A percentile compares a stretch with the other conserved stretches of the same genome.
phyloP scores from a whole-genome alignment of 1,140 invertebrate species.

The Lepidurus arcticus region DNA sequence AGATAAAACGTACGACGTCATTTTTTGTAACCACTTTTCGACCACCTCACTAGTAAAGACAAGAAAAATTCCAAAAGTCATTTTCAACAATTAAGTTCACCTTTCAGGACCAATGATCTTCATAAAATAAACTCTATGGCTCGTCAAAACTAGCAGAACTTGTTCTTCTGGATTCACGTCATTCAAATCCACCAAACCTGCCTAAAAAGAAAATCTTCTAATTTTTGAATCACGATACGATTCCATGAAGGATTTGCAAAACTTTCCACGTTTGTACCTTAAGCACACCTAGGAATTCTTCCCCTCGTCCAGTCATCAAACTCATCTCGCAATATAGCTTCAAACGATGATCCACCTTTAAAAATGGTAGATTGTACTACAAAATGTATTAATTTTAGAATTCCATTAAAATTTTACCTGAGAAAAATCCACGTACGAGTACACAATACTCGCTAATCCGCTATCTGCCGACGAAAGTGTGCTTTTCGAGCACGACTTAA shows the following conservation, averaged over 20 bases:
- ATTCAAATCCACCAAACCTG: conserved; percentile 20
- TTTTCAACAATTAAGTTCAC: not conserved
- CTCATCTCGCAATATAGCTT: conserved; percentile 26
- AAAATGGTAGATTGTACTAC: not conserved
- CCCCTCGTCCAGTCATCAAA: conserved; percentile 2
- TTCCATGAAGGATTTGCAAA: no score
- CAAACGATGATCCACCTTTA: conserved; percentile 28
- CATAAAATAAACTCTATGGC: conserved; percentile 27
- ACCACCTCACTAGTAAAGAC: conserved; percentile 13
- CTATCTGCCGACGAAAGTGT: not conserved
- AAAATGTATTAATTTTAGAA: not conserved
- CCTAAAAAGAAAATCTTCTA: not conserved
- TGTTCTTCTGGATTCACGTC: not conserved
- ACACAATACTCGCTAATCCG: not conserved
- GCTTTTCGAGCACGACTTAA: conserved; percentile 3
- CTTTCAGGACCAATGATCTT: conserved; percentile 7
- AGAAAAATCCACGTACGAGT: conserved; percentile 27
- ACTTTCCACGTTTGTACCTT: not conserved
- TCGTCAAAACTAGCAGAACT: conserved; percentile 24
- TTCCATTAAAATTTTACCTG: not conserved
- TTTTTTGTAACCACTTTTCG: conserved; percentile 24
- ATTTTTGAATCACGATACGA: no score
- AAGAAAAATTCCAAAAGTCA: not conserved
- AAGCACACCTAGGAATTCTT: conserved; percentile 25
- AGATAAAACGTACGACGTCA: not conserved